A percentile compares a stretch with the other conserved stretches of the same genome.
These are phyloP conservation scores for Dysdera silvatica DNA, from an alignment of 1,140 invertebrate species.

Conservation along the genomic window DNA sequence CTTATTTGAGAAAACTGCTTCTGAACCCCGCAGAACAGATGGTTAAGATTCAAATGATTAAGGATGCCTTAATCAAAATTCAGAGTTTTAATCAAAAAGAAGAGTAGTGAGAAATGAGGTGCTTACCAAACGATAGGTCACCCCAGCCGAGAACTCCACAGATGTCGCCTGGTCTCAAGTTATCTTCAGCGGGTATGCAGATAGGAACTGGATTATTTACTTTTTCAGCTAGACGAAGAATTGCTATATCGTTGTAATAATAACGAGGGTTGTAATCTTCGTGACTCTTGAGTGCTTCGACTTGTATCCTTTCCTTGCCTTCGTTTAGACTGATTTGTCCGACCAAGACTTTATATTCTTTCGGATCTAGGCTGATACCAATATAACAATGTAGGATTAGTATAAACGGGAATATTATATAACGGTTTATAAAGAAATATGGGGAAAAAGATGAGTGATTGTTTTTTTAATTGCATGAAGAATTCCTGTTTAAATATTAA, in stretches of 20 bases:
- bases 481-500: too few species aligned
- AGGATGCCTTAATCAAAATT: too few species aligned
- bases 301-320: neutral
- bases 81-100: too few species aligned
- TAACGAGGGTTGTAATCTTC: constrained; percentile 16
- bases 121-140: constrained; percentile 27
- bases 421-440: too few species aligned
- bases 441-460: too few species aligned
- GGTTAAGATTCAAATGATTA: too few species aligned
- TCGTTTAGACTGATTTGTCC: neutral
- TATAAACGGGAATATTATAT: too few species aligned
- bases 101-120: neutral
- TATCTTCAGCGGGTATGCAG: constrained; percentile 24
- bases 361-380: constrained; percentile 5
- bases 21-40: too few species aligned
- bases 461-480: too few species aligned
- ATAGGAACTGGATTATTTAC: constrained; percentile 3
- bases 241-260: constrained; percentile 31
- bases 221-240: neutral
- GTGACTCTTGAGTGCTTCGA: constrained; percentile 22
- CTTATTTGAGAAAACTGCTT: too few species aligned
- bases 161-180: neutral
- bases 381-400: too few species aligned
- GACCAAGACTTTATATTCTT: constrained; percentile 5
- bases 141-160: constrained; percentile 28